Conservation (phyloP, 2,888 invertebrate genomes). For the Acleris sparsana region DNA sequence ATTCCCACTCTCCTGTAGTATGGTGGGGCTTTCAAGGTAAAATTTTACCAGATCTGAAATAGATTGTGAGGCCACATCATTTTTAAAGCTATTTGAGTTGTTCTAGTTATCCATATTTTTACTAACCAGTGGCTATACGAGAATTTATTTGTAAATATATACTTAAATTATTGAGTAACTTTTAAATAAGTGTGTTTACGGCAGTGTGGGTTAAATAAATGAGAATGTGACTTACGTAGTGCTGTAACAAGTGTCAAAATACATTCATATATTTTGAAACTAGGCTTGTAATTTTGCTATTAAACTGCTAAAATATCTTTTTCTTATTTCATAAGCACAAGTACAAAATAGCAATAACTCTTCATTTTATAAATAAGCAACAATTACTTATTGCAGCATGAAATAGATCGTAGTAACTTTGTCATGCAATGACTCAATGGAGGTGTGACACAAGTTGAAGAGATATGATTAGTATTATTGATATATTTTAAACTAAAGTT, state of each 20-base stretch:
- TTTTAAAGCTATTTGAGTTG: neutral
- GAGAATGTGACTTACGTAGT: conserved; percentile 33
- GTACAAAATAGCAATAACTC: conserved; percentile 33
- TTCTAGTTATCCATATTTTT: conserved; percentile 1
- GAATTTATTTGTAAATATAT: conserved; percentile 34
- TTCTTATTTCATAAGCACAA: conserved; percentile 34
- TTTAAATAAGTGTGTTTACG: conserved; percentile 24
- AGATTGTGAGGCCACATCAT: too few species aligned
- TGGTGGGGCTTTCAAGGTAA: too few species aligned
- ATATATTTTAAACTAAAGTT: neutral
- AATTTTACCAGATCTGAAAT: too few species aligned
- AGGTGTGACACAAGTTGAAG: too few species aligned
- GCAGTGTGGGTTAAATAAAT: conserved; percentile 20
- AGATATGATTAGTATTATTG: neutral
- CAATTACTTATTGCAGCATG: conserved; percentile 7
- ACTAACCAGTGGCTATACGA: conserved; percentile 13
- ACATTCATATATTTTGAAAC: conserved; percentile 21
- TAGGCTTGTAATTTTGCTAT: conserved; percentile 31
- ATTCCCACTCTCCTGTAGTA: too few species aligned
- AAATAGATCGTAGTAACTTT: neutral
- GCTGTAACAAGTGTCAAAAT: conserved; percentile 28
- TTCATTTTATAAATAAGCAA: conserved; percentile 16
- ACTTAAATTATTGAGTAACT: conserved; percentile 34
- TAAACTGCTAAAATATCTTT: conserved; percentile 17
- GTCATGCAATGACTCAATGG: too few species aligned